Conservation (phyloP, 1,140 invertebrate species). For the Bicyclus anynana region DNA sequence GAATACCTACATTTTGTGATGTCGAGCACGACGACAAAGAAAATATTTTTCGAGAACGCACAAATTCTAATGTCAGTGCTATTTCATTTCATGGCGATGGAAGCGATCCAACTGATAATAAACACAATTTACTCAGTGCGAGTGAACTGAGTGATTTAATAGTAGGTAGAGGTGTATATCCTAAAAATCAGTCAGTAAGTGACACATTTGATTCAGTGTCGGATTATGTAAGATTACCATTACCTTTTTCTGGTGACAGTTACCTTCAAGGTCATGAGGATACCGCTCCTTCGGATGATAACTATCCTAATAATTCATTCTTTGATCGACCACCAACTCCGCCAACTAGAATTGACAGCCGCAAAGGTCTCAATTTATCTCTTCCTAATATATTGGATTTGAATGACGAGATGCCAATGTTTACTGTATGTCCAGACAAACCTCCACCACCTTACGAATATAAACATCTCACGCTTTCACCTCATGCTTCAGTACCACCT, state of each 20-base stretch:
- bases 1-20: constrained; percentile 42
- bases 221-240: constrained; percentile 90
- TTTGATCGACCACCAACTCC: constrained; percentile 79
- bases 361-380: constrained; percentile 70
- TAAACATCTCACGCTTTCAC: constrained; percentile 61
- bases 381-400: constrained; percentile 68
- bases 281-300: constrained; percentile 73
- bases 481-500: constrained; percentile 25
- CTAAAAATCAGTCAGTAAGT: constrained; percentile 87
- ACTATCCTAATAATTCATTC: constrained; percentile 69
- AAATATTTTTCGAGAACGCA: constrained; percentile 79
- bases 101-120: constrained; percentile 88
- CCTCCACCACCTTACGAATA: constrained; percentile 70
- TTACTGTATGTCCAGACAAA: constrained; percentile 48
- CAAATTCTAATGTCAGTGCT: constrained; percentile 86
- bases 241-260: constrained; percentile 79
- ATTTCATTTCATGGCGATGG: constrained; percentile 90
- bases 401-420: constrained; percentile 30
- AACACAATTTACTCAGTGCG: constrained; percentile 85
- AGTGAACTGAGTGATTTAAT: constrained; percentile 90
- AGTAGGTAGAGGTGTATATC: constrained; percentile 86
- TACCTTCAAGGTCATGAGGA: constrained; percentile 77
- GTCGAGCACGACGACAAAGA: constrained; percentile 46
- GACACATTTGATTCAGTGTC: constrained; percentile 91
- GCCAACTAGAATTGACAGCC: constrained; percentile 81